Evolutionary conservation across 2,797 vertebrate species (phyloP).

Genomic region (Coracias cyanogaster): DNA sequence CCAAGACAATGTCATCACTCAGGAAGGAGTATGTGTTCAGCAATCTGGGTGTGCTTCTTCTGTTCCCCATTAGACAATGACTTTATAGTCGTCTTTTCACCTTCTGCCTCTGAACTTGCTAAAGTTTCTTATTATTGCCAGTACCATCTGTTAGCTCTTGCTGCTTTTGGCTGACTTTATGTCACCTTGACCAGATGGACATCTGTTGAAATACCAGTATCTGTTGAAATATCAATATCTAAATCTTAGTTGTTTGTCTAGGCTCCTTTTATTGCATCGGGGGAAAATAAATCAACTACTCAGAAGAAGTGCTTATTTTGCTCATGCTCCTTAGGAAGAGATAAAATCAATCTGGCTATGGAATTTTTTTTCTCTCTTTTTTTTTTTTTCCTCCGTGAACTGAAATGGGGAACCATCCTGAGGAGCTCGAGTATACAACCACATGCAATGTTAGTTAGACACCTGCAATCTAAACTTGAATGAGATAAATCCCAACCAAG

Average conservation of each 20-base stretch:
- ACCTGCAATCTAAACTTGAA: background rate
- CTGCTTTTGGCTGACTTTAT: background rate
- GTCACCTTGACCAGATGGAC: background rate
- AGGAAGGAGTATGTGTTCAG: background rate
- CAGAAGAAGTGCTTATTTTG: background rate
- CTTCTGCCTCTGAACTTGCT: background rate
- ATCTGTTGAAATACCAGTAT: background rate
- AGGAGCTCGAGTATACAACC: background rate
- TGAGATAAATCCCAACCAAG: background rate
- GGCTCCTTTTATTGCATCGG: background rate
- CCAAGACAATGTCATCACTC: background rate
- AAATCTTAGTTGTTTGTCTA: conserved; percentile 2
- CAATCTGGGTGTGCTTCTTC: background rate
- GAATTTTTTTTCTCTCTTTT: background rate
- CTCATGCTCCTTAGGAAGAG: background rate
- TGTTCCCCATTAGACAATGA: background rate
- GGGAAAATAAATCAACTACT: background rate
- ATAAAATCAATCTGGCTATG: conserved; percentile 8
- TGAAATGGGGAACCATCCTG: background rate
- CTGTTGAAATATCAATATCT: background rate
- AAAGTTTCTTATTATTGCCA: background rate
- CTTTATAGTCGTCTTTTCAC: background rate
- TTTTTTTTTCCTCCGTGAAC: background rate
- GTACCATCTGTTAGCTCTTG: background rate
- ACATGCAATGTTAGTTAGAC: background rate